These are phyloP conservation scores for Lophius americanus DNA, from an alignment of 2,797 vertebrate species.

Conservation along the genomic window DNA sequence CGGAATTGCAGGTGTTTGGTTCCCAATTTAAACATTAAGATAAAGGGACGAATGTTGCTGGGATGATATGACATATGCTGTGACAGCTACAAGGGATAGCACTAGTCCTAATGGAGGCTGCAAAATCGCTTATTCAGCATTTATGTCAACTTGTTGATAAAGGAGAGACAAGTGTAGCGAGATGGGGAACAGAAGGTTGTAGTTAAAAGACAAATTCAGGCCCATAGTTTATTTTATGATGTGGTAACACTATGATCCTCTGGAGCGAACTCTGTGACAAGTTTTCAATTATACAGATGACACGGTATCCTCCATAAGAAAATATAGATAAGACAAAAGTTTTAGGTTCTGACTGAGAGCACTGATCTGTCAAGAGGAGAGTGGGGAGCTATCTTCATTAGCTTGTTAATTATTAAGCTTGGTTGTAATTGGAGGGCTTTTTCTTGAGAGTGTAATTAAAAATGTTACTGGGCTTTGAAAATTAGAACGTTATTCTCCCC, in stretches of 20 bases:
- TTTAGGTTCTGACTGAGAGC: conserved; percentile 1
- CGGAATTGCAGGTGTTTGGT: conserved; percentile 1
- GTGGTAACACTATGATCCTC: conserved; percentile 1
- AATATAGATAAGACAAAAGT: neutral
- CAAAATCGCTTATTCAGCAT: conserved; percentile 53
- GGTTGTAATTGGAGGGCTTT: neutral
- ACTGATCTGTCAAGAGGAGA: neutral
- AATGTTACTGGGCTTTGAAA: neutral
- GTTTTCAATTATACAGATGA: conserved; percentile 20
- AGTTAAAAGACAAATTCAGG: conserved; percentile 20
- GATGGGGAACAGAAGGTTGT: conserved; percentile 13
- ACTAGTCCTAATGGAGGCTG: conserved; percentile 23
- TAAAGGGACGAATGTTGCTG: conserved; percentile 16
- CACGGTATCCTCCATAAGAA: conserved; percentile 39
- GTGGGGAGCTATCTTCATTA: neutral
- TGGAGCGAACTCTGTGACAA: neutral
- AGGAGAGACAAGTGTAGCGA: conserved; percentile 25
- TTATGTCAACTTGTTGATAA: conserved; percentile 40
- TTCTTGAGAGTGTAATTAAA: conserved; percentile 7
- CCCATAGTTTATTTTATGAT: neutral
- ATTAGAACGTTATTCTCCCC: neutral
- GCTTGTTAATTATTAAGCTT: conserved; percentile 20
- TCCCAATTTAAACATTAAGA: conserved; percentile 17
- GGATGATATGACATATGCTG: conserved; percentile 16
- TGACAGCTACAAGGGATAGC: conserved; percentile 35